Conservation (phyloP, 2,113 vertebrate genomes). For the Aythya baeri region DNA sequence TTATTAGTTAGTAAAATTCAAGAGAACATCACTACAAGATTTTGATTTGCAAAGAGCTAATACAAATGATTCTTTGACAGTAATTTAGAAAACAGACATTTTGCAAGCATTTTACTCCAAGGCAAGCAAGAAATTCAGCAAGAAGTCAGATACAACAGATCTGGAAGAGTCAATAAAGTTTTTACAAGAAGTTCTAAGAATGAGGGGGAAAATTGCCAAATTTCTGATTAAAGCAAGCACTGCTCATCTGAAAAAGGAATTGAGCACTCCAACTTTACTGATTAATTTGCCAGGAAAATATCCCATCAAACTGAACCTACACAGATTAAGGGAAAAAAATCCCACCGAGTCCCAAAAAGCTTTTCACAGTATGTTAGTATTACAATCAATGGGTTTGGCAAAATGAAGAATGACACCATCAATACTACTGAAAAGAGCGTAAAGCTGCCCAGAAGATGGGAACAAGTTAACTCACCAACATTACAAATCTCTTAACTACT, state of each 20-base stretch:
- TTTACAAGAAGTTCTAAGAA: not conserved
- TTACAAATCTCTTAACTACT: not conserved
- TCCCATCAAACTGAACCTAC: not conserved
- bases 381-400: not conserved
- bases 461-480: not conserved
- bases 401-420: not conserved
- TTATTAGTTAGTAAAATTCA: not conserved
- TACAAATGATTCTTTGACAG: not conserved
- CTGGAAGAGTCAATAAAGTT: not conserved
- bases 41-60: not conserved
- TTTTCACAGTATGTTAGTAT: not conserved
- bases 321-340: not conserved
- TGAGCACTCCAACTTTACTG: not conserved
- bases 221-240: not conserved
- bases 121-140: not conserved
- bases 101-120: not conserved
- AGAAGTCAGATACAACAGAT: not conserved
- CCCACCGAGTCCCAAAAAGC: not conserved
- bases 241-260: not conserved
- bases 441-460: not conserved
- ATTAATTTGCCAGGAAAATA: not conserved
- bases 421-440: not conserved
- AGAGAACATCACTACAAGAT: not conserved
- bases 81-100: not conserved
- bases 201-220: not conserved